These are phyloP conservation scores for Nycticryphes semicollaris DNA, from an alignment of 2,113 vertebrate genomes.

Conservation along the genomic window DNA sequence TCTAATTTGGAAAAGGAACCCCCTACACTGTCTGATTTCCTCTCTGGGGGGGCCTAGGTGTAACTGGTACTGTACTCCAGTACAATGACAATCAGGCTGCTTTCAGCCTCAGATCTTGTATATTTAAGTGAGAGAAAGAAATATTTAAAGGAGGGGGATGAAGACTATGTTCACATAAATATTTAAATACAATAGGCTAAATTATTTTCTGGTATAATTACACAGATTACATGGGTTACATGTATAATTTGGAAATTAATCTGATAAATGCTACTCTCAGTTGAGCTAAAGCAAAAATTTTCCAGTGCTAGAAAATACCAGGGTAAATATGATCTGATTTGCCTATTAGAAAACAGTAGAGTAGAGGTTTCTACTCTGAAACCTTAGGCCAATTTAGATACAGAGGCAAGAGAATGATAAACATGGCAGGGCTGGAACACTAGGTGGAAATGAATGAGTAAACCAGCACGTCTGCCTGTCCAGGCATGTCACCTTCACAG, in stretches of 20 bases:
- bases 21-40: not conserved
- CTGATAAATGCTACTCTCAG: not conserved
- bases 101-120: not conserved
- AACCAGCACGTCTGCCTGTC: not conserved
- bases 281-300: conserved; percentile 22
- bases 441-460: not conserved
- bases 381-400: not conserved
- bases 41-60: not conserved
- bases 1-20: conserved; percentile 18
- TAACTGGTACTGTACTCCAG: not conserved
- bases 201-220: conserved; percentile 36
- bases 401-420: not conserved
- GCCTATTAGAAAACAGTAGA: not conserved
- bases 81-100: not conserved
- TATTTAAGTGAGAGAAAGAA: not conserved
- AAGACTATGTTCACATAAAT: not conserved
- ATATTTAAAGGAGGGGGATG: not conserved
- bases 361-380: not conserved
- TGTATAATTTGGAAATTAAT: conserved; percentile 35
- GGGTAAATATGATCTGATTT: not conserved
- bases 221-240: not conserved
- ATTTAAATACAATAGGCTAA: conserved; percentile 21
- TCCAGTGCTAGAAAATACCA: not conserved
- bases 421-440: not conserved
- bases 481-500: not conserved